Evolutionary conservation across 2,888 invertebrate genomes (phyloP).

Genomic region (Malachius bipustulatus): DNA sequence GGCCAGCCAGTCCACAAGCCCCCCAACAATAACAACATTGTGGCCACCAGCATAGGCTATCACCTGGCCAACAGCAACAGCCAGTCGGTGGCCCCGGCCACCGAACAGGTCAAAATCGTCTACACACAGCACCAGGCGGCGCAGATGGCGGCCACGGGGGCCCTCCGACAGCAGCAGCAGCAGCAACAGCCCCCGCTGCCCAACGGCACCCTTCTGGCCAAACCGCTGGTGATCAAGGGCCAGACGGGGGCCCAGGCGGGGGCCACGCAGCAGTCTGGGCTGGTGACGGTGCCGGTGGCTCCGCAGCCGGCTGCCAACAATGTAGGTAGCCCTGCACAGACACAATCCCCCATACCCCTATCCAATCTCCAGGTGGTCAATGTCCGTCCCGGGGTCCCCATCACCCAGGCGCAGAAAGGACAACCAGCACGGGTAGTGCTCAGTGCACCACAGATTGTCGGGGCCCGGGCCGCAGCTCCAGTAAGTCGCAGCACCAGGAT

Average conservation of each 20-base stretch:
- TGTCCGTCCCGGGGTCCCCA: conserved; percentile 64
- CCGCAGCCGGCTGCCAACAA: conserved; percentile 40
- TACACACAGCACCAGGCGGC: conserved; percentile 39
- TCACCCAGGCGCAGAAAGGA: conserved; percentile 60
- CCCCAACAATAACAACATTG: conserved; percentile 27
- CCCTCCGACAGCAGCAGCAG: conserved; percentile 48
- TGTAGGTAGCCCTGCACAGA: conserved; percentile 36
- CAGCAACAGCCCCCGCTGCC: conserved; percentile 54
- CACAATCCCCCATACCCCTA: conserved; percentile 35
- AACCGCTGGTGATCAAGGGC: conserved; percentile 35
- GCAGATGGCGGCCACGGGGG: conserved; percentile 36
- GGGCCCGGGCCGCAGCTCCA: conserved; percentile 69
- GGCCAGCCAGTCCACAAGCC: conserved; percentile 29
- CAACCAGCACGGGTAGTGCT: conserved; percentile 75
- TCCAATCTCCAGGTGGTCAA: conserved; percentile 75
- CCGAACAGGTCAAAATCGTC: conserved; percentile 28
- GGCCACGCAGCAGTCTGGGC: conserved; percentile 41
- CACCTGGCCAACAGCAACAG: conserved; percentile 18
- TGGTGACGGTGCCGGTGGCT: conserved; percentile 55
- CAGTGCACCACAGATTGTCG: conserved; percentile 70
- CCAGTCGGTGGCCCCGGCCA: conserved; percentile 25
- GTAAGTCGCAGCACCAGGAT: conserved; percentile 42
- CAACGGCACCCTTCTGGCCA: conserved; percentile 57
- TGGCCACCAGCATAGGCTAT: conserved; percentile 16
- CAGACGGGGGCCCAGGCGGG: conserved; percentile 33